These are phyloP conservation scores for Gymnocypris eckloni DNA, from an alignment of 2,797 vertebrate genomes.

Conservation along the genomic window DNA sequence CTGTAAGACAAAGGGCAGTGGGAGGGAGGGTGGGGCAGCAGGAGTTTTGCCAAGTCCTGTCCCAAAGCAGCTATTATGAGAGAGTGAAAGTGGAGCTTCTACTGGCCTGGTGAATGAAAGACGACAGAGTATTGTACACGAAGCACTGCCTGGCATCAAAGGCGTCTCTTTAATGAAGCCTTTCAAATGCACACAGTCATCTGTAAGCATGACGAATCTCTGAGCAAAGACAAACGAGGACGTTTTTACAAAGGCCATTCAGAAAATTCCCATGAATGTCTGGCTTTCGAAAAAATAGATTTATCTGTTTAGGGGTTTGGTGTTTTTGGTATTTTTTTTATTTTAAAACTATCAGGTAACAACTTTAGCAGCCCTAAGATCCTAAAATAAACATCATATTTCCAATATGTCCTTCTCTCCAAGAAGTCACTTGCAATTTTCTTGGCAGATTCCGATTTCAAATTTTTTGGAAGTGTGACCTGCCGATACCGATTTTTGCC, in stretches of 20 bases:
- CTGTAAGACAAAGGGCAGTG: constrained; percentile 72
- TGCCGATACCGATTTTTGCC: too few species aligned
- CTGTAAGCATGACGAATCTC: background rate
- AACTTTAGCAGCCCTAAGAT: too few species aligned
- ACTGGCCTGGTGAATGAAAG: constrained; percentile 65
- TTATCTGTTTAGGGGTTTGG: background rate
- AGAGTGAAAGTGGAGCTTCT: constrained; percentile 70
- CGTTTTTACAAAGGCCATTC: constrained; percentile 6
- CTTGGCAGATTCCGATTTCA: too few species aligned
- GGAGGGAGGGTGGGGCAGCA: constrained; percentile 69
- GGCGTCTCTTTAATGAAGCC: constrained; percentile 54
- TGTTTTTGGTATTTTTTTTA: background rate
- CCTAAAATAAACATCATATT: too few species aligned
- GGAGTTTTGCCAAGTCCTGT: constrained; percentile 72
- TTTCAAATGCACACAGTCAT: constrained; percentile 25
- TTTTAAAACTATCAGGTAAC: too few species aligned
- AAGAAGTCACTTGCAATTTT: too few species aligned
- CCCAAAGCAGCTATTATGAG: constrained; percentile 75
- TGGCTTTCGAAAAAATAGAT: constrained; percentile 1
- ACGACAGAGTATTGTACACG: constrained; percentile 61
- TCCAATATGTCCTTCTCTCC: too few species aligned
- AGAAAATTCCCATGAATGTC: constrained; percentile 5
- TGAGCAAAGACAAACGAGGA: constrained; percentile 11
- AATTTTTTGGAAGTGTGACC: too few species aligned
- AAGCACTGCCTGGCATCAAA: constrained; percentile 50